Percentiles rank a stretch among this genome's conserved stretches.
Conservation (phyloP, 2,797 vertebrate species). For the Alfaro cultratus region DNA sequence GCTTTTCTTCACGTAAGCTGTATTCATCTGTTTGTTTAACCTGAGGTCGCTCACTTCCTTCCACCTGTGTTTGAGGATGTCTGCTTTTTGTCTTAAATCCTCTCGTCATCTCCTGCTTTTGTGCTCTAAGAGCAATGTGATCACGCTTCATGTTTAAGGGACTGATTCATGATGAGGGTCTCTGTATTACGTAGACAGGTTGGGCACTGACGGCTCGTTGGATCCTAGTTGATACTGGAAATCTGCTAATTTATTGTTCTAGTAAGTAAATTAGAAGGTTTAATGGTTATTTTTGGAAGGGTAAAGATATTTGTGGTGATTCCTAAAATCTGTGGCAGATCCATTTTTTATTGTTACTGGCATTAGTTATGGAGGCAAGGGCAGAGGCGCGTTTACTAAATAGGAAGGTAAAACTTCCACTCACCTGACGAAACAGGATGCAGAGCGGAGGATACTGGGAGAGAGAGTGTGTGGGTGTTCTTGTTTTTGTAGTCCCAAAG, state of each 20-base stretch:
- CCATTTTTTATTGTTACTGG: neutral
- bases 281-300: neutral
- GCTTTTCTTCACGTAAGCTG: neutral
- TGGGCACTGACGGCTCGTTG: neutral
- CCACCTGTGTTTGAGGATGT: constrained; percentile 13
- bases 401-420: neutral
- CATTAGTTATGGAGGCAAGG: neutral
- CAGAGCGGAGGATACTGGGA: neutral
- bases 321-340: neutral
- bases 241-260: too few species aligned
- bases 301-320: neutral
- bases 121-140: constrained; percentile 1
- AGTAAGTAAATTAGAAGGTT: neutral
- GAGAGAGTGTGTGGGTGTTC: neutral
- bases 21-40: constrained; percentile 13
- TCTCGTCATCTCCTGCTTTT: constrained; percentile 48
- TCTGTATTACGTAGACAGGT: neutral
- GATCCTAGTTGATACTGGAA: neutral
- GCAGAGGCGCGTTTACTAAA: neutral
- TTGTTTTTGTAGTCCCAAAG: constrained; percentile 27
- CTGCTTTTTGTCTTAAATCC: constrained; percentile 21
- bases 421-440: constrained; percentile 20
- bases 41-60: constrained; percentile 31
- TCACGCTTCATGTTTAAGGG: constrained; percentile 4
- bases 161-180: neutral